These are phyloP conservation scores for Danio kyathit DNA, from an alignment of 2,797 vertebrate genomes.

Conservation along the genomic window DNA sequence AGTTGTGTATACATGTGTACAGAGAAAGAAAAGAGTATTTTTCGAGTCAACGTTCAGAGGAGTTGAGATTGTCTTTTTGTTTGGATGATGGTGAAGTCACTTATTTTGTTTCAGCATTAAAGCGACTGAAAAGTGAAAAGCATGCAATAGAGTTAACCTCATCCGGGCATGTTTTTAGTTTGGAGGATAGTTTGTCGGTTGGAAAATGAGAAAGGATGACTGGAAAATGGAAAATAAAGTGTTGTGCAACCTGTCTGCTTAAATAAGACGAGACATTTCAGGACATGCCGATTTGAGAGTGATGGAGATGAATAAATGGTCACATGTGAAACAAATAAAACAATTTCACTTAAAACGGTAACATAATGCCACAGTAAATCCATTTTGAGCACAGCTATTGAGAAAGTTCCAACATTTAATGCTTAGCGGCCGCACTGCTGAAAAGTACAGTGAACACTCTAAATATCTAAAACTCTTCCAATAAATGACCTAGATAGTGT, in stretches of 20 bases:
- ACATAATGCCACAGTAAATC: background rate
- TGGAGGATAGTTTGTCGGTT: slow-evolving; percentile 53
- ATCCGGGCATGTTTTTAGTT: slow-evolving; percentile 73
- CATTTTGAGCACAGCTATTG: slow-evolving; percentile 15
- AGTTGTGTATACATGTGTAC: no score
- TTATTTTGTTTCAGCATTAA: slow-evolving; percentile 69
- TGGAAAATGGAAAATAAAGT: slow-evolving; percentile 35
- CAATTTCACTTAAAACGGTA: slow-evolving; percentile 8
- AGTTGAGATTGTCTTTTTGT: slow-evolving; percentile 69
- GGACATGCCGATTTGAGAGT: slow-evolving; percentile 22
- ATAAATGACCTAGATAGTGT: background rate
- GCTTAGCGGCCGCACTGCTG: background rate
- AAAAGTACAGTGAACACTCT: background rate
- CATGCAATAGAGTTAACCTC: slow-evolving; percentile 78
- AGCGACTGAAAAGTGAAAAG: slow-evolving; percentile 72
- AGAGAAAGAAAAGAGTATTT: slow-evolving; percentile 59
- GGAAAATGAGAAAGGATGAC: slow-evolving; percentile 37
- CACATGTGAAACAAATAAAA: slow-evolving; percentile 3
- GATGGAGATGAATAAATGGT: slow-evolving; percentile 19
- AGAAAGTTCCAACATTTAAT: slow-evolving; percentile 16
- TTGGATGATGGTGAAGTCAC: slow-evolving; percentile 69
- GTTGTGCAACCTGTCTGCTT: slow-evolving; percentile 42
- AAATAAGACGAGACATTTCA: slow-evolving; percentile 36
- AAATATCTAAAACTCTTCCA: background rate
- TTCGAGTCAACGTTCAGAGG: slow-evolving; percentile 70